phyloP scores from a whole-genome alignment of 2,888 invertebrate species.

The Caradrina kadenii region DNA sequence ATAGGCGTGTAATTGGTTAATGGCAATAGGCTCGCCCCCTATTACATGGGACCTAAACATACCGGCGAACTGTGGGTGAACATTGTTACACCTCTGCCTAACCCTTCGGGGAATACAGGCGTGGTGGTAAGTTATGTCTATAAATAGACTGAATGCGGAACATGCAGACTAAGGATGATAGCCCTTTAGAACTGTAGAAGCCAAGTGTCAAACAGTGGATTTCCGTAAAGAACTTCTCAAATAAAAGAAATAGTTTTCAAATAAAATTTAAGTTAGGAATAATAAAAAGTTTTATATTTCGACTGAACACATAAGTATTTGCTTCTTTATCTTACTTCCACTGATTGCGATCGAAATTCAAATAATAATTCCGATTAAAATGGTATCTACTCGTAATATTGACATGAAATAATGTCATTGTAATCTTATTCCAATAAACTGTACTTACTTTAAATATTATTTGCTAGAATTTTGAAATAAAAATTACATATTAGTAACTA shows the following conservation, averaged over 20 bases:
- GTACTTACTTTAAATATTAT: background rate
- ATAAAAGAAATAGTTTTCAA: background rate
- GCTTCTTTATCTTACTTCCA: slow-evolving; percentile 14
- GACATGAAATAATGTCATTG: slow-evolving; percentile 1
- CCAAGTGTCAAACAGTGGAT: too few species aligned
- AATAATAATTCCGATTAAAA: slow-evolving; percentile 36
- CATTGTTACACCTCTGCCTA: too few species aligned
- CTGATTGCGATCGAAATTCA: slow-evolving; percentile 24
- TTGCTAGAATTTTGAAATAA: slow-evolving; percentile 1
- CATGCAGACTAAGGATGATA: too few species aligned
- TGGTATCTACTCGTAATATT: slow-evolving; percentile 10
- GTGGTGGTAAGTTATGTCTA: too few species aligned
- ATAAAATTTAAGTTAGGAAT: background rate
- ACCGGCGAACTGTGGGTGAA: too few species aligned
- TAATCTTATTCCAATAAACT: slow-evolving; percentile 37
- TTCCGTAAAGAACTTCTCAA: too few species aligned
- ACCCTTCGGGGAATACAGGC: too few species aligned
- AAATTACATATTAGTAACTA: slow-evolving; percentile 3
- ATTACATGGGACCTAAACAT: too few species aligned
- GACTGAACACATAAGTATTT: background rate
- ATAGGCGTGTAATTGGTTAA: too few species aligned
- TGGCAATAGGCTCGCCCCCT: too few species aligned
- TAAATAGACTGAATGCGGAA: too few species aligned
- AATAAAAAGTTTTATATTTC: background rate
- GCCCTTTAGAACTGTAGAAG: too few species aligned